Evolutionary conservation across 2,113 vertebrate genomes (phyloP), one percentile per base, ranked within the genome.

Genomic region (Tretioscincus oriximinensis): DNA sequence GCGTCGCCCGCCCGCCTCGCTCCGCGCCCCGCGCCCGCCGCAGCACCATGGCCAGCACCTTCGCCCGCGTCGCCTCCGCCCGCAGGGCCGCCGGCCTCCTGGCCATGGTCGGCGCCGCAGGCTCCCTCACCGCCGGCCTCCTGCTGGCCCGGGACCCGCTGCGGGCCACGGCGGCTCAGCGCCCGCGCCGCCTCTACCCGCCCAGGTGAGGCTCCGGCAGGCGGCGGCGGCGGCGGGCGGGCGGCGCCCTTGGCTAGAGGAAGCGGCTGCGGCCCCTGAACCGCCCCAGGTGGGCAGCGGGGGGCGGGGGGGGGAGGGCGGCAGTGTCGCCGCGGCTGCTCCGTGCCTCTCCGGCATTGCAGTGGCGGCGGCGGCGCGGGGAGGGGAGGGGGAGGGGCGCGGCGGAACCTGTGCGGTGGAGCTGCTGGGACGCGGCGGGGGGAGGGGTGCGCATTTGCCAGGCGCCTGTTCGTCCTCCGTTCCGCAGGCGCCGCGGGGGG

Each of bases 81-180:
- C 96, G 93, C 65, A 94, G 95, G 1, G 94, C 92, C 69, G 88
- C 97, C 70, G 93, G 95, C 41, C 91, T 98, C 81, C 92, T 98
- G 86, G 96, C 97, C 72, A 80, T 97, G 90, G 94, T 97, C 35
- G 97, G 97, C 35, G 97, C 96, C 64, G 97, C 96, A 54, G 97
- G 98, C 1, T 97, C 98, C 4, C 90, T 97, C 8, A 94, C 96
- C 9, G 95, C 95, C 7, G 97, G 72, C 4, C 89, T 96, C 80
- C 94, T 98, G 66, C 92, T 99, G 77, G 90, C 91, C 84, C 95
- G 96, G 88, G 96, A 98, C n/a, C 84, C 94, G 64, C 90, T 97
- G 87, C 93, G 85, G 88, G 97, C 97, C 9, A 94, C 91, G 21
- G 90, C 92, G 1, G 93, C 93, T n/a, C 90, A 90, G 71, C 95